Evolutionary conservation across 1,140 invertebrate species (phyloP).

Genomic region (Manduca sexta): DNA sequence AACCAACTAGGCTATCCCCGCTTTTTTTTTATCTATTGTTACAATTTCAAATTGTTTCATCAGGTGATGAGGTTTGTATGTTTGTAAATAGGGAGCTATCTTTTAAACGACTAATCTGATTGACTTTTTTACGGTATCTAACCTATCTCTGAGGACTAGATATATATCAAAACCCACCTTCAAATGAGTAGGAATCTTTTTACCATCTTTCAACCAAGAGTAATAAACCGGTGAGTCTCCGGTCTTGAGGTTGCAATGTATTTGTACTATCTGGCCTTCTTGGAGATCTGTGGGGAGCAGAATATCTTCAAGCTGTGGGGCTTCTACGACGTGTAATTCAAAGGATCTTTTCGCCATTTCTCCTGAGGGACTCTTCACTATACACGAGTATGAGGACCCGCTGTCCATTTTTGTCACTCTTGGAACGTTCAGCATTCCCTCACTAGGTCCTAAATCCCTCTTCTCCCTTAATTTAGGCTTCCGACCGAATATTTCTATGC

Average conservation of each 20-base stretch:
- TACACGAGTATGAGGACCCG: constrained; percentile 87
- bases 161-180: constrained; percentile 75
- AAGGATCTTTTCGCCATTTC: constrained; percentile 82
- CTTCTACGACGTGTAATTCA: constrained; percentile 81
- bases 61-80: too few relatives aligned
- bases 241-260: constrained; percentile 91
- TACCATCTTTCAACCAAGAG: constrained; percentile 90
- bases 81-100: too few relatives aligned
- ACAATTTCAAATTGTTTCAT: too few relatives aligned
- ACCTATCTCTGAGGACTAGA: too few relatives aligned
- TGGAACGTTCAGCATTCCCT: constrained; percentile 78
- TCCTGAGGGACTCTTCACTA: constrained; percentile 83
- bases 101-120: too few relatives aligned
- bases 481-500: constrained; percentile 61
- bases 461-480: constrained; percentile 67
- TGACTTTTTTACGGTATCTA: too few relatives aligned
- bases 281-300: constrained; percentile 77
- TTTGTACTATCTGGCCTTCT: constrained; percentile 90
- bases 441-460: constrained; percentile 38
- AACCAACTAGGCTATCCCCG: too few relatives aligned
- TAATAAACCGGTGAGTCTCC: constrained; percentile 93
- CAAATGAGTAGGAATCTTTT: constrained; percentile 78
- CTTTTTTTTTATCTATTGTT: too few relatives aligned
- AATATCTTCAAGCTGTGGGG: constrained; percentile 78
- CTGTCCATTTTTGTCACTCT: constrained; percentile 79